Percentiles rank a stretch among this genome's conserved stretches.
These are phyloP conservation scores for Cyanistes caeruleus DNA, from an alignment of 2,113 vertebrate genomes.

Conservation along the genomic window DNA sequence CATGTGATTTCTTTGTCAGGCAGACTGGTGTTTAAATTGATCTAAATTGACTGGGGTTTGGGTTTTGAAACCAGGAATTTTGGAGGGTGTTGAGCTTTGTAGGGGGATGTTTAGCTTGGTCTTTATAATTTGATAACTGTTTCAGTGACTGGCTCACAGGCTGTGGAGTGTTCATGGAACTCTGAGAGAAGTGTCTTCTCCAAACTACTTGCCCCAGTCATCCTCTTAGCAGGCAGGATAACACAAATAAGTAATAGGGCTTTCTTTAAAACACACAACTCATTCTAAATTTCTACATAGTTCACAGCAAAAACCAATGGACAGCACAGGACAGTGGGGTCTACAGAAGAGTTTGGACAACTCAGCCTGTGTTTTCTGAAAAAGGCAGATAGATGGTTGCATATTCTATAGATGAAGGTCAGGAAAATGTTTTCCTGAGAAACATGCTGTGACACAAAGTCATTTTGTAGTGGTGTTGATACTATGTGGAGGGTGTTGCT, in stretches of 20 bases:
- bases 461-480: background rate
- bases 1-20: background rate
- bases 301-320: background rate
- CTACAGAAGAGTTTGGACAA: background rate
- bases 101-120: background rate
- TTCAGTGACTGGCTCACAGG: background rate
- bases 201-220: background rate
- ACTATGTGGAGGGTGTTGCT: background rate
- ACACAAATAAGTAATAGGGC: background rate
- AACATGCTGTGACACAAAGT: background rate
- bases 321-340: too few species aligned
- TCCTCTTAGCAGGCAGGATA: background rate
- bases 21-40: rapidly evolving
- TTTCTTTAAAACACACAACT: rapidly evolving
- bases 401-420: background rate
- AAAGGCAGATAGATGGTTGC: background rate
- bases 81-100: background rate
- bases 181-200: background rate
- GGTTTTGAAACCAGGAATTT: background rate
- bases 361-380: background rate
- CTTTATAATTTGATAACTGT: background rate
- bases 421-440: background rate
- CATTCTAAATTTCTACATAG: rapidly evolving
- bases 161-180: background rate
- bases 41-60: background rate